Percentiles rank a stretch among this genome's conserved stretches.
Evolutionary conservation across 2,888 invertebrate species (phyloP).

Genomic region (Noctua fimbriata): DNA sequence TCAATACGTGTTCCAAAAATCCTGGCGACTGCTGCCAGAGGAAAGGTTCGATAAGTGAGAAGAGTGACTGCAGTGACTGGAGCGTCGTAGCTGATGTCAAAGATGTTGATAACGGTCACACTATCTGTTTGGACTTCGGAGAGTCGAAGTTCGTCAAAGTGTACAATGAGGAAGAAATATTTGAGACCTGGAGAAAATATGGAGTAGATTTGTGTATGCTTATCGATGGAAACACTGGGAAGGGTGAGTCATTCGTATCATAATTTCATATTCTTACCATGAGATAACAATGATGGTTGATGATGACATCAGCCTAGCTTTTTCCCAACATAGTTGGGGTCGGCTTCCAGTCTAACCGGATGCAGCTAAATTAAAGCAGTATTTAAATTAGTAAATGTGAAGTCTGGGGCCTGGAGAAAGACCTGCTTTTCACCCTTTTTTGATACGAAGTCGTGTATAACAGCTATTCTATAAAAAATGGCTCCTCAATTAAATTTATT

Average conservation of each 20-base stretch:
- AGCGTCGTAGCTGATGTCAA: slow-evolving; percentile 71
- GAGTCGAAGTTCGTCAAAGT: slow-evolving; percentile 87
- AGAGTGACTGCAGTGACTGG: slow-evolving; percentile 78
- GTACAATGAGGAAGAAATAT: slow-evolving; percentile 84
- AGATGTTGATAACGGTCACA: slow-evolving; percentile 62
- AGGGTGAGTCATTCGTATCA: slow-evolving; percentile 86
- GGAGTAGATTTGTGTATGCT: slow-evolving; percentile 89
- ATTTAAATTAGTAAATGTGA: no score
- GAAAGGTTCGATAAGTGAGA: slow-evolving; percentile 71
- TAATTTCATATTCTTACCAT: not conserved
- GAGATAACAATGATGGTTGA: no score
- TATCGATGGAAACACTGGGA: slow-evolving; percentile 93
- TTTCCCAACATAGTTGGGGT: not conserved
- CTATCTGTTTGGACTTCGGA: slow-evolving; percentile 87
- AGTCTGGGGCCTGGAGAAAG: no score
- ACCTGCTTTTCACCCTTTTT: not conserved
- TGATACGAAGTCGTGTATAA: not conserved
- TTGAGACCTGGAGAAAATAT: slow-evolving; percentile 82
- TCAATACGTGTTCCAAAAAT: slow-evolving; percentile 72
- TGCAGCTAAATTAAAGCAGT: no score
- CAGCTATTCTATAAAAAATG: no score
- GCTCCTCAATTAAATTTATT: not conserved
- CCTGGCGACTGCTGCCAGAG: slow-evolving; percentile 71
- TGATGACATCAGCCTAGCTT: not conserved
- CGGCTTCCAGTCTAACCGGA: not conserved